These are phyloP conservation scores for Saguinus midas DNA, from an alignment of 2,113 vertebrate species.

Conservation along the genomic window DNA sequence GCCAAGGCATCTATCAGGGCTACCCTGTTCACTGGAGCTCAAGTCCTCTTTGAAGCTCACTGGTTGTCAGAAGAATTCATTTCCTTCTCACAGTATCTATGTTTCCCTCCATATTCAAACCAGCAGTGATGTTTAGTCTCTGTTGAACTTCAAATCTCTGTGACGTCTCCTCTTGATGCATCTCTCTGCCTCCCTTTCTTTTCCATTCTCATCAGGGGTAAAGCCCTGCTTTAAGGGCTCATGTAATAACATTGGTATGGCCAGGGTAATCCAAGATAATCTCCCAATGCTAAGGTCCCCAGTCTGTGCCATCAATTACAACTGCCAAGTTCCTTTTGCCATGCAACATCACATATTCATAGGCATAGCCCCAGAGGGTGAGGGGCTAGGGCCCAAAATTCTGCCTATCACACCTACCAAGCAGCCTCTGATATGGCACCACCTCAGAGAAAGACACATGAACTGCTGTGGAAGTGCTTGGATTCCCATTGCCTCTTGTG, in stretches of 20 bases:
- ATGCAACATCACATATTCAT: neutral
- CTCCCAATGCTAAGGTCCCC: neutral
- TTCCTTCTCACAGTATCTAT: neutral
- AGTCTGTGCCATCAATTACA: neutral
- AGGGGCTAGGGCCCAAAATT: neutral
- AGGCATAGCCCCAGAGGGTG: neutral
- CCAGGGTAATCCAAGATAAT: neutral
- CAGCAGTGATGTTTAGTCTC: neutral
- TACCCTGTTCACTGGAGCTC: neutral
- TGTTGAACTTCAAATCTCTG: neutral
- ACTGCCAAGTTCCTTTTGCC: neutral
- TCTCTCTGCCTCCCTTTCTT: neutral
- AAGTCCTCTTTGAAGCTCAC: neutral
- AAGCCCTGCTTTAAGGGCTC: neutral
- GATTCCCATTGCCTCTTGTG: neutral
- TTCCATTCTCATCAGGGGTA: neutral
- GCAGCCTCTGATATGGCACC: rapidly evolving
- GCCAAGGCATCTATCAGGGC: neutral
- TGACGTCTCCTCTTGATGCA: neutral
- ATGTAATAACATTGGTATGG: too few relatives aligned
- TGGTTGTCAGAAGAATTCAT: neutral
- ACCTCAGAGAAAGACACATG: neutral
- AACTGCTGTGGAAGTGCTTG: neutral
- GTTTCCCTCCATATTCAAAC: neutral
- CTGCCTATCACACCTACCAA: neutral